Evolutionary conservation across 2,113 vertebrate genomes (phyloP), one percentile per base, ranked within the genome.

Genomic region (Pandion haliaetus): DNA sequence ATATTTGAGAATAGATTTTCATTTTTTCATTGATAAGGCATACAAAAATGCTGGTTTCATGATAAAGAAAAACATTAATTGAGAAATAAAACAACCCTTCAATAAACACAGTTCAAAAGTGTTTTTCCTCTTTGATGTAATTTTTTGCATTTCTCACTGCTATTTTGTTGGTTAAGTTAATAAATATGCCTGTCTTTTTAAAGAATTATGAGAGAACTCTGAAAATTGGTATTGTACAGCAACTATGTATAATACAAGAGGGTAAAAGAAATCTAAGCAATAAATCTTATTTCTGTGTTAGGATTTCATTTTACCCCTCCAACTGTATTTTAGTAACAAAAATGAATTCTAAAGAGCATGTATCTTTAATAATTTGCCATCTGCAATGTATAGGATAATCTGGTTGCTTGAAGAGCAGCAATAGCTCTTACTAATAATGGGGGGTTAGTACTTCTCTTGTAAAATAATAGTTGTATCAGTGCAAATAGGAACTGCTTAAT

Each of bases 401-500:
- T 59, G 36, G 76, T 83, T 85, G 42, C 70, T 79, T 85, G 78
- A 90, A 91, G 62, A 85, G 57, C 38, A 84, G 34, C 44, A 71
- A n/a, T 45, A 84, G 50, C 54, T 90, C 70, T 61, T 81, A 28
- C 58, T 84, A 57, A 71, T 88, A 80, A 57, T 4, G 21, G 32
- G 12, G 26, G 42, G 40, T 86, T 90, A 90, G 52, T 88, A 69
- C 28, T 88, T 74, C 55, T 86, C 57, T 63, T 59, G 44, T 63
- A 74, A 95, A 94, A 74, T 84, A 80, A 49, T 87, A 87, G 38
- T 91, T 80, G 21, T 91, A 62, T 79, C 81, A 32, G 54, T 91
- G 63, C 62, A 94, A 94, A 74, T 79, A 82, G 52, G 66, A 88
- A 91, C 63, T 71, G 47, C 77, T 85, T 96, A 82, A 93, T 90